phyloP scores from a whole-genome alignment of 23 tunicate species.

The Trididemnum miniatum region DNA sequence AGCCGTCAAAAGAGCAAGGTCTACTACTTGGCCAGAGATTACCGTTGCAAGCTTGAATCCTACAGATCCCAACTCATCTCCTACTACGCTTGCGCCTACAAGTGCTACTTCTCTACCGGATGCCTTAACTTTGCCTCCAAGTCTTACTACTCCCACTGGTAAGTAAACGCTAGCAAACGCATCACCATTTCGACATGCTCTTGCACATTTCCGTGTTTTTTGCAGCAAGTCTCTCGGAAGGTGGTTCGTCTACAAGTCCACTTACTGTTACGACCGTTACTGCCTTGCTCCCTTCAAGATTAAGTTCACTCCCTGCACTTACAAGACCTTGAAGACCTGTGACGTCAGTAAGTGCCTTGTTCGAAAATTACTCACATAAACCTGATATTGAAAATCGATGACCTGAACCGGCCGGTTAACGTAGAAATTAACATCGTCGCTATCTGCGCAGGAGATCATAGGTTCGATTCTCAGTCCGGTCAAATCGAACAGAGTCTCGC shows the following conservation, averaged over 20 bases:
- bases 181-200: too few species aligned
- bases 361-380: background rate
- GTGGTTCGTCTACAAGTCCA: constrained; percentile 32
- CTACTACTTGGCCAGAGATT: background rate
- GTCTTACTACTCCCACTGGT: constrained; percentile 22
- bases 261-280: constrained; percentile 10
- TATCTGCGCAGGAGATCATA: too few species aligned
- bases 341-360: constrained; percentile 43
- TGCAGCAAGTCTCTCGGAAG: constrained; percentile 35
- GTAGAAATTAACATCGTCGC: too few species aligned
- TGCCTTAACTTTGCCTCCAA: constrained; percentile 3
- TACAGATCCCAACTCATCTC: constrained; percentile 25
- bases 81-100: constrained; percentile 25
- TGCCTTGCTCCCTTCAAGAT: constrained; percentile 34
- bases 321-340: constrained; percentile 42
- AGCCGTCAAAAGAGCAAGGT: constrained; percentile 14
- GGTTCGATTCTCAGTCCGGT: too few species aligned
- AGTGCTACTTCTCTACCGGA: constrained; percentile 9
- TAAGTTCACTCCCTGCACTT: constrained; percentile 21
- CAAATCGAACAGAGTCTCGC: too few species aligned
- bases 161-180: too few species aligned
- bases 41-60: background rate
- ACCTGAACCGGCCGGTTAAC: too few species aligned
- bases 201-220: too few species aligned
- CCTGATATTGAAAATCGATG: too few species aligned